Base-by-base conservation (phyloP, 1,140 invertebrate genomes). In the Drosophila pallidifrons region DNA sequence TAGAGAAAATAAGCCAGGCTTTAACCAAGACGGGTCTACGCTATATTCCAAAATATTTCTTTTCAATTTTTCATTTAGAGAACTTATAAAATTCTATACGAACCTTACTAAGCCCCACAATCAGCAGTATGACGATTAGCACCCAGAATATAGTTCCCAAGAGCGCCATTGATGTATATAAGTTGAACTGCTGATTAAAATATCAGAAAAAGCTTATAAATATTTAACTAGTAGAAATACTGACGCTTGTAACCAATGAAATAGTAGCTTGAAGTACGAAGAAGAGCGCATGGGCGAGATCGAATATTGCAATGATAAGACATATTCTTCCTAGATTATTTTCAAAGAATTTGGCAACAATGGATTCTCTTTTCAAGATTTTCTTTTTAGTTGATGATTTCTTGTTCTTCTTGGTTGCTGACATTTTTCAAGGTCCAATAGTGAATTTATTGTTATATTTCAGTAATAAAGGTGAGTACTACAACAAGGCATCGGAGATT, bases 141-240 rank as follows among this genome's bases (percentile, higher is more conserved):
- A 80, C 66, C 82, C 82, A 87, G 25, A 88, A 88, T 52, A 79
- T 65, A 8, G 81, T 72, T 5, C 83, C 83, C n/a, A 77, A 5
- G 3, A 88, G n/a, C 2, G 82, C 83, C 41, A 87, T 47, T 15
- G 64, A 8, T 3, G 80, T 69, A 38, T 65, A 66, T 1, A 65
- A 1, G 41, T 72, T 74, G 3, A 80, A 67, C 82, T 83, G 54
- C 30, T 60, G 8, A 7, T 28, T 49, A 1, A 3, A 58, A 6
- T 45, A 64, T 28, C 8, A n/a, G 7, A 30, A 13, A 4, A 41
- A n/a, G 7, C 54, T 43, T n/a, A 10, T 70, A 28, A 7, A 0
- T 1, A 55, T 43, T 38, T 15, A 20, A 49, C 5, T 35, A 25
- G 6, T 15, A 10, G 0, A 15, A 35, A 52, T 25, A 69, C 74